Conservation (phyloP, 2,888 invertebrate genomes). For the Corbicula japonica region DNA sequence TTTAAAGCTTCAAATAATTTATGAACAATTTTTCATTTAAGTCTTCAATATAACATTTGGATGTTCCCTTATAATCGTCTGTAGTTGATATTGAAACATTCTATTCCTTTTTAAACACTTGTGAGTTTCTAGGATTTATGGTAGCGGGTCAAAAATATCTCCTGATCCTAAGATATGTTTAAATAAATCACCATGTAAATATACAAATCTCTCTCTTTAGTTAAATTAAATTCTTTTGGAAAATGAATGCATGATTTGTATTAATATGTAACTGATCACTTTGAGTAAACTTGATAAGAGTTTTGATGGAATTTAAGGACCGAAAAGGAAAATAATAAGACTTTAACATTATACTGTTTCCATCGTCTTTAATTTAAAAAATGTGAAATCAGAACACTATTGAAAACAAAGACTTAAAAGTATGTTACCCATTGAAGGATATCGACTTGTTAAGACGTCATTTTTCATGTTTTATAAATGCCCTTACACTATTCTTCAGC, state of each 20-base stretch:
- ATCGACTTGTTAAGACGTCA: too few species aligned
- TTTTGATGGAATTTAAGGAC: too few species aligned
- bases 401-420: too few species aligned
- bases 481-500: not conserved
- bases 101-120: conserved; percentile 30
- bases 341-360: too few species aligned
- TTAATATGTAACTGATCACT: conserved; percentile 8
- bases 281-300: too few species aligned
- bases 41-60: too few species aligned
- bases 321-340: too few species aligned
- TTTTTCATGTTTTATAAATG: not conserved
- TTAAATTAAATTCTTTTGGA: conserved; percentile 22
- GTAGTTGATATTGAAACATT: conserved; percentile 34
- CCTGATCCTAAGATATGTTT: not conserved
- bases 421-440: too few species aligned
- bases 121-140: conserved; percentile 7
- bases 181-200: conserved; percentile 26
- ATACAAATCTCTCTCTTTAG: conserved; percentile 18
- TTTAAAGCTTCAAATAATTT: too few species aligned
- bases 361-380: too few species aligned
- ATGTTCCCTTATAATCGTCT: conserved; percentile 4
- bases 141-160: not conserved
- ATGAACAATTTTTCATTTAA: too few species aligned
- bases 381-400: too few species aligned
- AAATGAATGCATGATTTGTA: not conserved